Evolutionary conservation across 1,140 invertebrate genomes (phyloP).

Genomic region (Drosophila watanabei): DNA sequence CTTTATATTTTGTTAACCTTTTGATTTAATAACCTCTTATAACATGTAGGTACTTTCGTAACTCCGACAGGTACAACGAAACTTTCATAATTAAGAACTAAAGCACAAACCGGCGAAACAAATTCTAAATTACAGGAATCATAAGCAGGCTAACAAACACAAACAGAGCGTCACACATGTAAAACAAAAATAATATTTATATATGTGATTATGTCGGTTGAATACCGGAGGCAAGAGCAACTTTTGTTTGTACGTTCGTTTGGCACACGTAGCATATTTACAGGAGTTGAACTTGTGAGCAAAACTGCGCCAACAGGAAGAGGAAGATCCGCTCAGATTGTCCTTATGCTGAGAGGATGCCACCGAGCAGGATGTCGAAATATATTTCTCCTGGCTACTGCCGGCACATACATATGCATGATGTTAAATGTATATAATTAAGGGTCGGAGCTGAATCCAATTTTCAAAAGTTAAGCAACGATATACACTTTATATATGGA

Average conservation of each 20-base stretch:
- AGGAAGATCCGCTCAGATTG: conserved; percentile 63
- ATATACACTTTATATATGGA: conserved; percentile 9
- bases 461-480: conserved; percentile 5
- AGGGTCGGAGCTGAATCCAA: conserved; percentile 9
- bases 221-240: conserved; percentile 60
- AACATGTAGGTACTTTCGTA: conserved; percentile 1
- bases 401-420: conserved; percentile 5
- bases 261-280: conserved; percentile 66
- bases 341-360: conserved; percentile 51
- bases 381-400: conserved; percentile 16
- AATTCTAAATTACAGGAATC: conserved; percentile 59
- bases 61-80: conserved; percentile 25
- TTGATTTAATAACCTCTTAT: background rate
- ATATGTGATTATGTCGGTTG: conserved; percentile 63
- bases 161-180: conserved; percentile 21
- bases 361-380: conserved; percentile 23
- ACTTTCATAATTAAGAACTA: conserved; percentile 64
- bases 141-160: conserved; percentile 28
- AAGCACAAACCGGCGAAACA: conserved; percentile 43
- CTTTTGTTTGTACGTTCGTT: conserved; percentile 57
- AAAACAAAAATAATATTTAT: conserved; percentile 69
- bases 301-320: conserved; percentile 60
- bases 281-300: conserved; percentile 70
- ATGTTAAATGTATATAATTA: conserved; percentile 60
- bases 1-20: background rate